Evolutionary conservation across 1,140 invertebrate genomes (phyloP), one percentile per base, ranked within the genome.

Genomic region (Globodera rostochiensis): DNA sequence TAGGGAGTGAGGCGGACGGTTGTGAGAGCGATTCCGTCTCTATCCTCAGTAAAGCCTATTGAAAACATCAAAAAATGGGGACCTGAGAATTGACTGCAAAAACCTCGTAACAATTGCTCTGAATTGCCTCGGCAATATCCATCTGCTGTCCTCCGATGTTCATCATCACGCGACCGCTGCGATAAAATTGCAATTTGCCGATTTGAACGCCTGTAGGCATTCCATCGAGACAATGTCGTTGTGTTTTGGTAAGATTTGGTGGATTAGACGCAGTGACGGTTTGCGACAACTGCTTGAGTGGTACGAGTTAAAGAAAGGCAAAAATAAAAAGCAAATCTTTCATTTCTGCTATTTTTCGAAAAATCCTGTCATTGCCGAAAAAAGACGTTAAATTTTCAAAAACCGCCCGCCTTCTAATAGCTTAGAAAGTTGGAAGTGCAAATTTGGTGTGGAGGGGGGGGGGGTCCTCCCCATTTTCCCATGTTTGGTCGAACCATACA

Each of bases 91-190:
- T 70, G 11, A 13, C 19, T 70, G 36, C n/a, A 19, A 25, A 71
- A 6, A 84, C 82, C 46, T 83, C 82, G 70, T 76, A 83, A 60
- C 82, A 84, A 50, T 78, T 53, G 46, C 60, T 76, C 1, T 8
- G 83, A 70, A 83, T 83, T 53, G 82, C 67, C 83, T 83, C 73
- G 73, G 82, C 70, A 36, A 83, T 66, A 60, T 83, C 83, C 71
- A 83, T 84, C 8, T 36, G 53, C 36, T 84, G 70, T 6, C 70
- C 82, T 15, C 80, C 82, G 45, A 83, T 83, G 45, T 83, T 83
- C 70, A 83, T n/a, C 49, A 83, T 74, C 45, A 69, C 82, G 57
- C 73, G 47, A 19, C 82, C 82, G 53, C 82, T 83, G 45, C 82
- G 70, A 47, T 84, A 60, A 76, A 83, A 57, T 78, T 83, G 82